phyloP scores from a whole-genome alignment of 2,888 invertebrate species.

The Caenorhabditis drosophilae region DNA sequence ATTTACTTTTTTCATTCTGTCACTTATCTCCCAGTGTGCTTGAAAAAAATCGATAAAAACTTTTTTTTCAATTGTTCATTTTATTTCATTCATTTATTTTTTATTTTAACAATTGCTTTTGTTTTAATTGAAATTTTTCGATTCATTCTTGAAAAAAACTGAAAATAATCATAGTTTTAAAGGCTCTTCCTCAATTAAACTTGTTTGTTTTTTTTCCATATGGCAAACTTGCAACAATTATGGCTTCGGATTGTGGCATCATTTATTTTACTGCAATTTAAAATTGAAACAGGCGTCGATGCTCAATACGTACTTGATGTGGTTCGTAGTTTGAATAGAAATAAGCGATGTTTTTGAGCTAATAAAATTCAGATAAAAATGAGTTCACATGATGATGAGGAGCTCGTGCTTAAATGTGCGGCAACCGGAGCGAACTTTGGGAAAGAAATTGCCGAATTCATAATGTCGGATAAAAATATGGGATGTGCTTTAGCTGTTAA shows the following conservation, averaged over 20 bases:
- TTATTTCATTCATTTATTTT: not conserved
- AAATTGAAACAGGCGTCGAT: constrained; percentile 2
- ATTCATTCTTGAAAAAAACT: no score
- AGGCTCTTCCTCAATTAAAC: not conserved
- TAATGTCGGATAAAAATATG: constrained; percentile 33
- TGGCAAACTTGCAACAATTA: no score
- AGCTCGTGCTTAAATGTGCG: constrained; percentile 52
- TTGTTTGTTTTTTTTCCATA: constrained; percentile 9
- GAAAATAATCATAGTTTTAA: no score
- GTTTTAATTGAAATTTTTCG: no score
- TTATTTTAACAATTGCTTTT: constrained; percentile 1
- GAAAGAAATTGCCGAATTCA: constrained; percentile 54
- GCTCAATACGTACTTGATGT: constrained; percentile 47
- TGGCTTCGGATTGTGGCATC: no score
- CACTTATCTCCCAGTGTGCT: no score
- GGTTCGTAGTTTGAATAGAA: constrained; percentile 15
- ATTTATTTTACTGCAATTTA: no score
- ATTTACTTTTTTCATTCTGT: no score
- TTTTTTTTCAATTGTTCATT: not conserved
- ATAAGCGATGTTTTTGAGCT: constrained; percentile 18
- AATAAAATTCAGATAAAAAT: constrained; percentile 52
- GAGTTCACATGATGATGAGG: constrained; percentile 27
- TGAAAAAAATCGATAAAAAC: no score
- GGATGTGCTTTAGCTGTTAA: constrained; percentile 56
- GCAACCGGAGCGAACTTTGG: constrained; percentile 67